Evolutionary conservation across 2,113 vertebrate genomes (phyloP).

Genomic region (Gasterosteus aculeatus): DNA sequence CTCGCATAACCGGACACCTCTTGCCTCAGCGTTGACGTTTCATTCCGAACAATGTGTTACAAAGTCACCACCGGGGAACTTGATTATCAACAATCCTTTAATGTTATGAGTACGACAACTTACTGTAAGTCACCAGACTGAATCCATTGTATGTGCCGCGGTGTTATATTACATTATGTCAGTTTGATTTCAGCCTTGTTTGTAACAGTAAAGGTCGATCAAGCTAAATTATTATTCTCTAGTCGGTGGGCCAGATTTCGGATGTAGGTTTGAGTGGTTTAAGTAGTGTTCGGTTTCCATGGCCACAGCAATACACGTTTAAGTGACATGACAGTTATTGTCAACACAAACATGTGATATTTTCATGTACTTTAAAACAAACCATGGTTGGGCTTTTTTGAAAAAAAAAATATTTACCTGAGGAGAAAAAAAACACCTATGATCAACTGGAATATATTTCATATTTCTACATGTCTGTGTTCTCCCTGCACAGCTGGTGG

Average conservation of each 20-base stretch:
- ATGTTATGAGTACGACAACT: background rate
- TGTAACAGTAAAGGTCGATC: too few relatives aligned
- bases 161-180: background rate
- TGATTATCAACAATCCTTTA: background rate
- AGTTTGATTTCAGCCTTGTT: background rate
- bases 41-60: background rate
- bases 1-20: background rate
- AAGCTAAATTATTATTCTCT: background rate
- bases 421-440: background rate
- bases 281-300: background rate
- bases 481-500: slow-evolving; percentile 85
- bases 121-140: too few relatives aligned
- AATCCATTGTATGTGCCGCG: background rate
- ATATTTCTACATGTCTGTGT: slow-evolving; percentile 11
- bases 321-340: background rate
- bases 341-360: background rate
- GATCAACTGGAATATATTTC: background rate
- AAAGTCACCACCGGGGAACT: background rate
- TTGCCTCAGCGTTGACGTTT: background rate
- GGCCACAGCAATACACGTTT: background rate
- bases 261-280: background rate
- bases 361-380: background rate
- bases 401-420: background rate
- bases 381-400: background rate
- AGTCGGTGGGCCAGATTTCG: background rate